Conservation (phyloP, 2,113 vertebrate species). For the Myanophis thanlyinensis region DNA sequence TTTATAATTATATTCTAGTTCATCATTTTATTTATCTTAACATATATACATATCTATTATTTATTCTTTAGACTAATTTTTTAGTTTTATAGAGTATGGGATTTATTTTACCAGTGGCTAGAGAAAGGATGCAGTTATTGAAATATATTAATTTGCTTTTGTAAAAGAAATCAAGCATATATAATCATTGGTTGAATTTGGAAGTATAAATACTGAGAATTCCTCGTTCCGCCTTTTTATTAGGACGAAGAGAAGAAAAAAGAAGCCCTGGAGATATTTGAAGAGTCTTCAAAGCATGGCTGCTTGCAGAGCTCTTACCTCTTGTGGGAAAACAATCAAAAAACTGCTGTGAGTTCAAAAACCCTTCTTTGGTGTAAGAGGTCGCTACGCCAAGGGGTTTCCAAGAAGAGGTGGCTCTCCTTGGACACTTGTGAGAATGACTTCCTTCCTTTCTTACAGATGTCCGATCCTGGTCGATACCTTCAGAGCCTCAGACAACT, state of each 20-base stretch:
- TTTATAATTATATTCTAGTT: too few species aligned
- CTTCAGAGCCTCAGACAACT: slow-evolving; percentile 91
- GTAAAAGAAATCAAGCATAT: too few species aligned
- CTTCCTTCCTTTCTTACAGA: slow-evolving; percentile 62
- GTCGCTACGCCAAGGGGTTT: not conserved
- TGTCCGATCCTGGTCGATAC: slow-evolving; percentile 87
- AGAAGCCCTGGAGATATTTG: slow-evolving; percentile 81
- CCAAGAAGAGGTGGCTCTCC: not conserved
- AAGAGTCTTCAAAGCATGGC: slow-evolving; percentile 84
- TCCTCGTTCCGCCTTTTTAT: slow-evolving; percentile 7
- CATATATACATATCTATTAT: too few species aligned
- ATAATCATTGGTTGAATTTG: too few species aligned
- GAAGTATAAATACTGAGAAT: too few species aligned
- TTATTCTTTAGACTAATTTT: too few species aligned
- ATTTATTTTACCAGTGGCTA: too few species aligned
- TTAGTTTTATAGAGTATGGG: too few species aligned
- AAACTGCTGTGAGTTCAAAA: slow-evolving; percentile 76
- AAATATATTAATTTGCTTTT: too few species aligned
- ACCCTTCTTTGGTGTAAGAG: not conserved
- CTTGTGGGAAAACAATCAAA: slow-evolving; percentile 87
- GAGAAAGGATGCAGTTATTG: too few species aligned
- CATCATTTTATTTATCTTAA: too few species aligned
- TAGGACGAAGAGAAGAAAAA: slow-evolving; percentile 82
- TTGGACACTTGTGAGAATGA: not conserved
- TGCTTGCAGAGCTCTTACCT: slow-evolving; percentile 91